These are phyloP conservation scores for Tursiops truncatus DNA, from an alignment of 2,113 vertebrate genomes.

Conservation along the genomic window DNA sequence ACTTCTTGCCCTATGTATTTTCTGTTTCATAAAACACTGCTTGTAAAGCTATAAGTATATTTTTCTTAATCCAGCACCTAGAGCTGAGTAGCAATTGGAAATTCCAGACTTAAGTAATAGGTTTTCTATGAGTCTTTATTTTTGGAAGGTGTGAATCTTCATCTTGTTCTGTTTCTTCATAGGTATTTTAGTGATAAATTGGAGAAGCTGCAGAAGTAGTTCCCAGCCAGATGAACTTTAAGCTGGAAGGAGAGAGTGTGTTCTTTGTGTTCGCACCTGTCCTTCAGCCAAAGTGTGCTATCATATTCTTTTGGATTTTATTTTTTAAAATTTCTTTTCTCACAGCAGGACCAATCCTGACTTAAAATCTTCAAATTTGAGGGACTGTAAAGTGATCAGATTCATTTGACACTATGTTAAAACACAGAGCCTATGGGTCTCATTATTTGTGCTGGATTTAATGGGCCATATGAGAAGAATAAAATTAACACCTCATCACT, in stretches of 20 bases:
- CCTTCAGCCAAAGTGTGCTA: constrained; percentile 31
- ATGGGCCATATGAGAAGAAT: constrained; percentile 48
- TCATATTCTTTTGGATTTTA: constrained; percentile 48
- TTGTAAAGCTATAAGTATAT: background rate
- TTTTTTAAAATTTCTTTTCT: background rate
- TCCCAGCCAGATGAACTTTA: constrained; percentile 67
- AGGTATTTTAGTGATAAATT: constrained; percentile 70
- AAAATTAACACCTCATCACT: constrained; percentile 51
- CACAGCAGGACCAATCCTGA: background rate
- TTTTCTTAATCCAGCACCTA: constrained; percentile 59
- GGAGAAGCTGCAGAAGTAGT: constrained; percentile 47
- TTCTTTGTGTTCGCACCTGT: constrained; percentile 59
- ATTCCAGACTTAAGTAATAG: constrained; percentile 60
- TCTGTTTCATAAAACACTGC: constrained; percentile 45
- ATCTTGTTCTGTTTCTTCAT: constrained; percentile 59
- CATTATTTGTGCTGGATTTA: constrained; percentile 73
- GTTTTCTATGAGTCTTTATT: constrained; percentile 65
- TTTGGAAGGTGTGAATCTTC: constrained; percentile 69
- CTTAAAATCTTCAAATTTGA: constrained; percentile 63
- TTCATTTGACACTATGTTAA: constrained; percentile 58
- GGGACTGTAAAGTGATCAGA: constrained; percentile 73
- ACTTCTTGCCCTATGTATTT: constrained; percentile 42
- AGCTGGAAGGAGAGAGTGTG: constrained; percentile 52
- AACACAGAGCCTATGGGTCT: constrained; percentile 29
- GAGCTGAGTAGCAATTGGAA: constrained; percentile 44